A percentile compares a stretch with the other conserved stretches of the same genome.
phyloP scores from a whole-genome alignment of 2,113 vertebrate species.

The Quiscalus mexicanus region DNA sequence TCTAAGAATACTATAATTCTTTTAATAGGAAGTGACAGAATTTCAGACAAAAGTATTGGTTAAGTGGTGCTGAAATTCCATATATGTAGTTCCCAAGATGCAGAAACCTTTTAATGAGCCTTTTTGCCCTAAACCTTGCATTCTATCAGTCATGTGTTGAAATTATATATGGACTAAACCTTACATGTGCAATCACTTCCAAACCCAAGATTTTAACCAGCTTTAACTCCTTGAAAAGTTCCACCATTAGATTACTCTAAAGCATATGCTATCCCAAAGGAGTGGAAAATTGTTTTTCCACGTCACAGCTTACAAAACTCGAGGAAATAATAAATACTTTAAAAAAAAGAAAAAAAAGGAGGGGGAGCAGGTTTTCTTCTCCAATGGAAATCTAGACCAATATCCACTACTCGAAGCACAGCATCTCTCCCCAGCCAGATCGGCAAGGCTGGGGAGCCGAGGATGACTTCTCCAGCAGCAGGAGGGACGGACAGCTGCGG shows the following conservation, averaged over 20 bases:
- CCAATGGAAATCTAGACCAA: accelerated
- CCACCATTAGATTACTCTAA: neutral
- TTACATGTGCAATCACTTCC: neutral
- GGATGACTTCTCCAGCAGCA: accelerated
- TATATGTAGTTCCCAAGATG: accelerated
- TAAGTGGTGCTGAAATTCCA: neutral
- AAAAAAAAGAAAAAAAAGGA: accelerated
- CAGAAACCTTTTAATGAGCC: neutral
- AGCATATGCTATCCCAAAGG: neutral
- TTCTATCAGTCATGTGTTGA: neutral
- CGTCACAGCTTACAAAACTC: neutral
- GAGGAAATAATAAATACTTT: neutral
- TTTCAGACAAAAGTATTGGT: neutral
- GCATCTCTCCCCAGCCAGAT: neutral
- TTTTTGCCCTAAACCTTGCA: neutral
- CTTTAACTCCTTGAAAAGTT: neutral
- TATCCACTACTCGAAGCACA: no score
- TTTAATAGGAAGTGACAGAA: neutral
- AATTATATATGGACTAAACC: neutral
- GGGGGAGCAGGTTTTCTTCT: accelerated
- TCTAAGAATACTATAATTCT: neutral
- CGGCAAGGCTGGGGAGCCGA: neutral
- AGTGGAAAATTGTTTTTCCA: neutral
- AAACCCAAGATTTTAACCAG: neutral
- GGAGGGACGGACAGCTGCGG: neutral